A percentile compares a stretch with the other conserved stretches of the same genome.
phyloP scores from a whole-genome alignment of 2,113 vertebrate species.

The Melanocharis versteri region DNA sequence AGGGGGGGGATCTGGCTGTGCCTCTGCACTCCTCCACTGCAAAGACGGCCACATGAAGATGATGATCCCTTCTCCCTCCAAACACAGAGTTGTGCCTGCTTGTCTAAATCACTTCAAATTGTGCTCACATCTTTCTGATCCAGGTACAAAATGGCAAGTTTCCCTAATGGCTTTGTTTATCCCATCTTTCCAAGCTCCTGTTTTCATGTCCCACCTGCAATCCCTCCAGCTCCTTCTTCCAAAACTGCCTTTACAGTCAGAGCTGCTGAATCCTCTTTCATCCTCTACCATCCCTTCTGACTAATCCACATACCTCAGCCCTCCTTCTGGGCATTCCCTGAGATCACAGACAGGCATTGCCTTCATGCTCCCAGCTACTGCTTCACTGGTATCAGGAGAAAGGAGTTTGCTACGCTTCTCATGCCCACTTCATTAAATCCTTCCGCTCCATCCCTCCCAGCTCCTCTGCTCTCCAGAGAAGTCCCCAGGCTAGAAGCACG shows the following conservation, averaged over 20 bases:
- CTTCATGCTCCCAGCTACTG: background rate
- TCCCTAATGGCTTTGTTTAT: background rate
- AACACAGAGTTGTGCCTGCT: background rate
- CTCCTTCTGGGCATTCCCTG: background rate
- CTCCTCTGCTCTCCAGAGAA: background rate
- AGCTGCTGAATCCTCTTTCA: conserved; percentile 13
- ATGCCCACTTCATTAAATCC: background rate
- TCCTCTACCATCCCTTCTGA: background rate
- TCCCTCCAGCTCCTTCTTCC: conserved; percentile 25
- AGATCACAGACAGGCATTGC: background rate
- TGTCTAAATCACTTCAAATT: background rate
- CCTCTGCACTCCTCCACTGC: background rate
- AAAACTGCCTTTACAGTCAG: background rate
- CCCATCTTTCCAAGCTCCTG: background rate
- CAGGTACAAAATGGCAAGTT: background rate
- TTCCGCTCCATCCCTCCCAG: background rate
- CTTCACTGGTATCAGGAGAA: background rate
- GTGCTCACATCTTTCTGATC: background rate
- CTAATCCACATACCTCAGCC: background rate
- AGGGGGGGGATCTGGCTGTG: background rate
- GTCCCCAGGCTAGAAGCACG: background rate
- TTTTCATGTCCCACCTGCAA: conserved; percentile 19
- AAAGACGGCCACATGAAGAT: background rate
- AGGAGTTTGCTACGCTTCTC: background rate
- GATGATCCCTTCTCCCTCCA: background rate